A percentile compares a stretch with the other conserved stretches of the same genome.
Conservation (phyloP, 2,797 vertebrate genomes). For the Microchirus variegatus region DNA sequence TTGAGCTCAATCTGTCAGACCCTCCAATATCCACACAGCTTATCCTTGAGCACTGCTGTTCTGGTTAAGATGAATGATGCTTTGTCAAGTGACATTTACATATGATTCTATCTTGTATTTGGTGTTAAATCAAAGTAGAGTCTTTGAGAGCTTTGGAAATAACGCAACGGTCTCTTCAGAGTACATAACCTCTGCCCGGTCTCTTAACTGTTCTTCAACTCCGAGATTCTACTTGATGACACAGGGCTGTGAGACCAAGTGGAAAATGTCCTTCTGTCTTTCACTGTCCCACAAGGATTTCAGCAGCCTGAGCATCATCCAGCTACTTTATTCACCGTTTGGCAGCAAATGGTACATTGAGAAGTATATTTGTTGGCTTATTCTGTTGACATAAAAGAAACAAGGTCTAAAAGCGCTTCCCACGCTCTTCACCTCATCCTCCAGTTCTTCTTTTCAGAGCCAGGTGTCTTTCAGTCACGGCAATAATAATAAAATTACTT, state of each 20-base stretch:
- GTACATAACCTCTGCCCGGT: constrained; percentile 28
- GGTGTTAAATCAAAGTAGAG: constrained; percentile 14
- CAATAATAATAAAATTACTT: constrained; percentile 51
- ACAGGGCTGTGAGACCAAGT: constrained; percentile 19
- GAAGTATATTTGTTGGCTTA: constrained; percentile 15
- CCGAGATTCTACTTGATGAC: constrained; percentile 20
- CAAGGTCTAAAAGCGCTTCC: constrained; percentile 3
- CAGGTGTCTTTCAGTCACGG: constrained; percentile 37
- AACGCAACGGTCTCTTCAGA: constrained; percentile 32
- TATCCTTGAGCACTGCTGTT: constrained; percentile 15
- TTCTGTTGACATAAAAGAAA: constrained; percentile 26
- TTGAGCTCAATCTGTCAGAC: constrained; percentile 3
- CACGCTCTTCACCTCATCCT: constrained; percentile 3
- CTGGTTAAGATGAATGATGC: constrained; percentile 49
- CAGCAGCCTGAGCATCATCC: constrained; percentile 11
- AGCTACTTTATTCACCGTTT: constrained; percentile 7
- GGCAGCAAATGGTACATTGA: constrained; percentile 20
- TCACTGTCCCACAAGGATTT: constrained; percentile 17
- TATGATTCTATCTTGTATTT: constrained; percentile 46
- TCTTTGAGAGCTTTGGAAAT: constrained; percentile 48
- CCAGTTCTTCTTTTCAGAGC: constrained; percentile 24
- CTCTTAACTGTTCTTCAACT: constrained; percentile 23
- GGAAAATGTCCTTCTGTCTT: constrained; percentile 11
- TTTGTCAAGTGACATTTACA: constrained; percentile 58
- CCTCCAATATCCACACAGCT: constrained; percentile 8